Evolutionary conservation across 2,888 invertebrate genomes (phyloP), one percentile per base, ranked within the genome.

Genomic region (Tetragnatha montana): DNA sequence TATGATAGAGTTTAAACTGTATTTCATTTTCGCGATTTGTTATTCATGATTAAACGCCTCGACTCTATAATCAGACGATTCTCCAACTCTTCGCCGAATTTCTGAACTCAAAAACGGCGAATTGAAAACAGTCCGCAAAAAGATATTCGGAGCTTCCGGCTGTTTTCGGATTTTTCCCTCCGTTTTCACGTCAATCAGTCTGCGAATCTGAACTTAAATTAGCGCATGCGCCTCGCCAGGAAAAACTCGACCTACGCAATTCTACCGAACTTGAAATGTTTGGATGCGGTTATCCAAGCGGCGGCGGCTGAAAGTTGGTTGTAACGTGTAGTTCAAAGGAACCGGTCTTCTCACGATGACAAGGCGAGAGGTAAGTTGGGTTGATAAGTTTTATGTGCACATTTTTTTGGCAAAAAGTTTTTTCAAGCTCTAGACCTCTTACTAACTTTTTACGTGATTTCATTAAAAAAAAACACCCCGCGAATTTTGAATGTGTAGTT

Each of bases 331-430:
- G 51, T 17, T 8, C 17, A 50, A 35, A 35, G 35, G 51, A 83
- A 83, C 82, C 88, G 78, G 88, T 81, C 75, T 60, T 19, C 47
- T 60, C 78, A 79, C 60, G 51, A 88, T 88, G 88, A 79, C 82
- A 60, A 71, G 71, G 73, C 82, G 88, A 21, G 88, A 88, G 78
- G 88, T 88, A 88, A 88, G 88, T 50, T 71, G 19, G 21, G 12
- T 6, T 82, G n/a, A 76, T 76, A n/a, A 49, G 35, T 49, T 60
- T 35, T 35, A 35, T 35, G 35, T 35, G 35, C 35, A 35, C 35
- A 1, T 35, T 35, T 35, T 35, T 35, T 35, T 35, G 35, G 35
- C 4, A 35, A 35, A n/a, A 35, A 2, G 35, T 35, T 35, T 35
- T 35, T 35, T 35, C 35, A 2, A 35, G 35, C 35, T 1, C 35